Evolutionary conservation across 1,140 invertebrate species (phyloP), one percentile per base, ranked within the genome.

Genomic region (Charaxes varanes): DNA sequence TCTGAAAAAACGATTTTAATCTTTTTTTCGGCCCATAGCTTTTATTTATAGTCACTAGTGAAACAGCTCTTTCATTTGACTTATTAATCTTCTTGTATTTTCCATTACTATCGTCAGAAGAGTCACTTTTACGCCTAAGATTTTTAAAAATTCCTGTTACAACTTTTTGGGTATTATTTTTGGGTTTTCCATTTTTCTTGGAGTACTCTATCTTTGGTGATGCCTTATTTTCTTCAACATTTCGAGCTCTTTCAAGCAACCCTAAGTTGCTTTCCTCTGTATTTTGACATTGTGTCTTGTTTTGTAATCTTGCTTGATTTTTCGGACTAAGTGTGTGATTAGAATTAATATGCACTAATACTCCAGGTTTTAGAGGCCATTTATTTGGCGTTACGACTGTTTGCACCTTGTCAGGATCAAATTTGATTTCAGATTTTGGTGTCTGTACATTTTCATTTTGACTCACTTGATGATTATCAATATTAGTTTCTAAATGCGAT

Each of bases 291-390:
- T 52, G 43, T 8, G 35, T 36, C 19, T 37, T 46, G 41, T 55
- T 53, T 55, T 80, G 61, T 38, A 81, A 53, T 42, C 70, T 66
- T 6, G 72, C 70, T 56, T 81, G 74, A 53, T 84, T 85, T 62
- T 85, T 85, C 14, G 84, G 84, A 60, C 84, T 85, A 1, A 85
- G 48, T 1, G 84, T 82, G 33, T 85, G 84, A 46, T 84, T 85
- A 7, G 84, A 84, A 53, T 94, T 94, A 19, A 95, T 91, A 78
- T 95, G 94, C 26, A 95, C 91, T 56, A 95, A 86, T 24, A 96
- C 93, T 15, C 94, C 94, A 1, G 94, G 94, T 62, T 93, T 92
- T 40, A 95, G 82, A 14, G 94, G 94, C 94, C 94, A 96, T 60
- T 93, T 93, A 49, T 87, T 90, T 7, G 90, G 73, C 33, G 66